Base-by-base conservation (phyloP, 2,113 vertebrate genomes). In the Osmerus eperlanus region DNA sequence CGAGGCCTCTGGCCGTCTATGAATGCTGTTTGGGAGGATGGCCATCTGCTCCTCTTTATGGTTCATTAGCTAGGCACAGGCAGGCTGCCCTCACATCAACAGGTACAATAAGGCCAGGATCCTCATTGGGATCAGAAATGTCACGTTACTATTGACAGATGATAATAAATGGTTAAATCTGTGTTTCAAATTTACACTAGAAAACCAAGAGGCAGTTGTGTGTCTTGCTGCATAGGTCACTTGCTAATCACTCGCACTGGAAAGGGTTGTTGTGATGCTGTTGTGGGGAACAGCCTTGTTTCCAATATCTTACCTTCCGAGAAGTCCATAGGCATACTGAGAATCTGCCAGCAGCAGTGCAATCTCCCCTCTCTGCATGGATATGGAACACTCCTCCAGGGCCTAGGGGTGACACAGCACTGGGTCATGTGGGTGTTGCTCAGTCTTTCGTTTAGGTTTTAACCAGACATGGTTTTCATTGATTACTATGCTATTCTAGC, bases 261-360 rank as follows among this genome's bases (percentile, higher is more conserved):
- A 47, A 47, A 47, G 41, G 41, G 9, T 47, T 47, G 41, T 47
- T 47, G 41, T 47, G 9, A 47, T 47, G 41, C 41, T 47, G n/a
- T 66, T 23, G 11, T 25, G 3, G 11, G 47, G 13, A 47, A n/a
- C 12, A 55, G 15, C 2, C 13, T 41, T 23, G 14, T 51, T 41
- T 36, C 19, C 77, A 60, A 53, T 23, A 28, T 68, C 86, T 83
- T 93, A 96, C 95, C 95, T 94, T 91, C 94, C 95, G 19, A 87
- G 79, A 73, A 74, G 90, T 75, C 93, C 92, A 13, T 93, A 95
- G 41, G 89, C 86, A 73, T 93, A 95, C 62, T 86, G 88, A 25
- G 92, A 93, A 71, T 91, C 89, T 16, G 92, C 92, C 81, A 95
- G 89, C 71, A 95, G 89, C 79, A 95, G 88, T 56, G 91, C 81